Conservation (phyloP, 2,797 vertebrate genomes). For the Hyperoplus lanceolatus region DNA sequence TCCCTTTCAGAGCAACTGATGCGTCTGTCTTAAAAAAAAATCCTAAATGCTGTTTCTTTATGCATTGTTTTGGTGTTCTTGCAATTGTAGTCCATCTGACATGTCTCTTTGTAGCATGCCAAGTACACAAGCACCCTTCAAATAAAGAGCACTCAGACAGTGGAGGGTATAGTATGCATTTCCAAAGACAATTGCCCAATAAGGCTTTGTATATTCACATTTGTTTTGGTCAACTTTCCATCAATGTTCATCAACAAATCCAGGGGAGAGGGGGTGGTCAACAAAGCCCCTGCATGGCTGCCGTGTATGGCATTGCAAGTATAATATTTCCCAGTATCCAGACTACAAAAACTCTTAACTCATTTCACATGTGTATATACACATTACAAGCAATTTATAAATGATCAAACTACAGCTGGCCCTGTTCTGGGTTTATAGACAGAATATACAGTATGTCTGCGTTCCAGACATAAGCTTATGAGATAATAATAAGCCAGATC, state of each 20-base stretch:
- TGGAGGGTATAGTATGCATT: too few relatives aligned
- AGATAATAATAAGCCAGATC: slow-evolving; percentile 53
- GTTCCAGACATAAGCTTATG: slow-evolving; percentile 65
- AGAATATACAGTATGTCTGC: slow-evolving; percentile 48
- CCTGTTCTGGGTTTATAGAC: slow-evolving; percentile 38
- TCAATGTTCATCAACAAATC: too few relatives aligned
- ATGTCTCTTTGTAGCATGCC: not conserved
- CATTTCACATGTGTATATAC: not conserved
- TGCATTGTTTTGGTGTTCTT: not conserved
- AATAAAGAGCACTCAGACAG: not conserved
- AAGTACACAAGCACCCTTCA: not conserved
- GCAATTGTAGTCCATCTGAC: not conserved
- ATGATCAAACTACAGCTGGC: slow-evolving; percentile 26
- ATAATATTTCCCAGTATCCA: not conserved
- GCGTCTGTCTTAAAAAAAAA: not conserved
- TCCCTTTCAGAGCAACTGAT: not conserved
- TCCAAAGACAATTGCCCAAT: too few relatives aligned
- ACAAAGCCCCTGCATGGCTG: not conserved
- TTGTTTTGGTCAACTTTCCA: too few relatives aligned
- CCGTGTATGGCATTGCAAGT: not conserved
- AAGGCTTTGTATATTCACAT: too few relatives aligned
- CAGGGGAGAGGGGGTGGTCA: not conserved
- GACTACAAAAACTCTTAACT: slow-evolving; percentile 1
- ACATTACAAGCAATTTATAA: slow-evolving; percentile 14
- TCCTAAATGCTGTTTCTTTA: not conserved